These are phyloP conservation scores for Trilocha varians DNA, from an alignment of 2,888 invertebrate species.

Conservation along the genomic window DNA sequence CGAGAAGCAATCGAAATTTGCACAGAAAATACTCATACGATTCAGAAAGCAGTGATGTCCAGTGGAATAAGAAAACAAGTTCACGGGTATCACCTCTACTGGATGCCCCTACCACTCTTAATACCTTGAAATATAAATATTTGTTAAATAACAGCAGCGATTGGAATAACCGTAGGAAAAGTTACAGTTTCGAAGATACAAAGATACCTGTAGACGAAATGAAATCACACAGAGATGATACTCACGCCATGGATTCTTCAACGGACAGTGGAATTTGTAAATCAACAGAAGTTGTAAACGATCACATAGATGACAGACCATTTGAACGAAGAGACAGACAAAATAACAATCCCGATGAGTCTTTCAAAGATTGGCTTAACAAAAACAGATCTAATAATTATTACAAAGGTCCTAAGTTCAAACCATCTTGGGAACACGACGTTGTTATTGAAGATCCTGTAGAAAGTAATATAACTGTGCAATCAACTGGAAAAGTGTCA, in stretches of 20 bases:
- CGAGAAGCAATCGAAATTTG: conserved; percentile 33
- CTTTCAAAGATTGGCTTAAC: conserved; percentile 57
- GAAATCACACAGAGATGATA: conserved; percentile 50
- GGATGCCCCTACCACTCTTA: conserved; percentile 48
- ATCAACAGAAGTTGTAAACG: conserved; percentile 77
- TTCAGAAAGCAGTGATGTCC: conserved; percentile 47
- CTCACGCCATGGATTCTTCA: conserved; percentile 79
- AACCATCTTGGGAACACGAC: conserved; percentile 34
- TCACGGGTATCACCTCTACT: conserved; percentile 46
- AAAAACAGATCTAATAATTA: conserved; percentile 46
- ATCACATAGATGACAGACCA: conserved; percentile 34
- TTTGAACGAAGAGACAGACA: conserved; percentile 22
- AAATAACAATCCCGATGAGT: conserved; percentile 36
- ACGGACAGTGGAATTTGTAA: conserved; percentile 85
- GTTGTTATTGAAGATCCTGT: conserved; percentile 33
- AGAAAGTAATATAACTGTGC: conserved; percentile 47
- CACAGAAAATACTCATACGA: conserved; percentile 49
- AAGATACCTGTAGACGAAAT: conserved; percentile 40
- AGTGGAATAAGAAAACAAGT: conserved; percentile 33
- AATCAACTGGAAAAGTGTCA: conserved; percentile 54
- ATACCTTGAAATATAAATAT: conserved; percentile 59
- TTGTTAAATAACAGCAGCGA: conserved; percentile 61
- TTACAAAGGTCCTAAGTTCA: conserved; percentile 35
- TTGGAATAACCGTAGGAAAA: conserved; percentile 83
- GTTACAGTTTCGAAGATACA: conserved; percentile 79